Conservation (phyloP, 1,140 invertebrate genomes). For the Cylas formicarius region DNA sequence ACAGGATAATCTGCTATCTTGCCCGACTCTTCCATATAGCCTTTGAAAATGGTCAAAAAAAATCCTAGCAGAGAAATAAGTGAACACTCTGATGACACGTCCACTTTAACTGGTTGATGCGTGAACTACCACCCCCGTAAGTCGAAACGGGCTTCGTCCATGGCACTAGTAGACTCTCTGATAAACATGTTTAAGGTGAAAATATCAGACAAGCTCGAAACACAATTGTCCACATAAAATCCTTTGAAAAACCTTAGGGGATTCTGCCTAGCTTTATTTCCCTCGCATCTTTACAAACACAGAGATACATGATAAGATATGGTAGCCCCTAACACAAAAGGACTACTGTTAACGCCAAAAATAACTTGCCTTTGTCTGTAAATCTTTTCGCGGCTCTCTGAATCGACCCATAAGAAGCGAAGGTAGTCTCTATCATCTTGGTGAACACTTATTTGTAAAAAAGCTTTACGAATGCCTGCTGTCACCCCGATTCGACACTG, state of each 20-base stretch:
- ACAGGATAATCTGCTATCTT: background rate
- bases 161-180: conserved; percentile 8
- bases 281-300: conserved; percentile 1
- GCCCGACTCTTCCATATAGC: background rate
- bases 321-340: conserved; percentile 26
- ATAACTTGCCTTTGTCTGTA: conserved; percentile 24
- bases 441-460: conserved; percentile 38
- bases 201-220: conserved; percentile 18
- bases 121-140: conserved; percentile 25
- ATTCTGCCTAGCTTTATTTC: background rate
- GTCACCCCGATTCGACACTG: conserved; percentile 34
- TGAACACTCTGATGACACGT: background rate
- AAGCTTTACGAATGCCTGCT: conserved; percentile 42
- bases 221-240: conserved; percentile 34
- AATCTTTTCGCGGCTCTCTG: conserved; percentile 10
- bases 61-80: background rate
- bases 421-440: conserved; percentile 29
- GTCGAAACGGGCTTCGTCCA: conserved; percentile 25
- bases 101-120: background rate
- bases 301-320: conserved; percentile 7
- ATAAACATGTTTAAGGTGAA: conserved; percentile 19
- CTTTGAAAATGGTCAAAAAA: background rate
- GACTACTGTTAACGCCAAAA: conserved; percentile 31
- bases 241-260: background rate
- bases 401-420: conserved; percentile 30